phyloP scores from a whole-genome alignment of 2,113 vertebrate genomes.

The Helogale parvula region DNA sequence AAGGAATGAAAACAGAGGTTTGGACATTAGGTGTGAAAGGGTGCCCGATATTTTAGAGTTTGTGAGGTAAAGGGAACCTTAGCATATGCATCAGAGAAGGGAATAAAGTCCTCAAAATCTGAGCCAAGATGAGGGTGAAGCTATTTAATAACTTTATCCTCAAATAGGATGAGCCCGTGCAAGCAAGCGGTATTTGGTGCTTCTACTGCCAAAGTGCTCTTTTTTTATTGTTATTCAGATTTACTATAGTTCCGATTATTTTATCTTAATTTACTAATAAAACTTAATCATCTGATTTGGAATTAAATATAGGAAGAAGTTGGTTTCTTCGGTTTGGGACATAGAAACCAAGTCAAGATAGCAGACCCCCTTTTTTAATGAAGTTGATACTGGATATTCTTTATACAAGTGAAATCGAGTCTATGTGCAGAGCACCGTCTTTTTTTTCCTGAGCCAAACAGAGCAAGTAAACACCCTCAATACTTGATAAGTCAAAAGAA shows the following conservation, averaged over 20 bases:
- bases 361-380: background rate
- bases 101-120: background rate
- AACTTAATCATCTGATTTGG: background rate
- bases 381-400: constrained; percentile 2
- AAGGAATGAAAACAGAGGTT: background rate
- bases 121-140: constrained; percentile 1
- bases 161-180: background rate
- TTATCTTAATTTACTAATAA: background rate
- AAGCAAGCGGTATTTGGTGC: background rate
- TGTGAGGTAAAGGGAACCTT: constrained; percentile 19
- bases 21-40: background rate
- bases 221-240: background rate
- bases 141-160: constrained; percentile 22
- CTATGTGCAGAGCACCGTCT: background rate
- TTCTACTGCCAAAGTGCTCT: background rate
- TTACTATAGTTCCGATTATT: background rate
- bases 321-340: background rate
- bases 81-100: background rate
- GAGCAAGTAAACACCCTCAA: background rate
- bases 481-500: background rate
- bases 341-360: background rate
- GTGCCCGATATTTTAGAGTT: background rate
- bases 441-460: constrained; percentile 1
- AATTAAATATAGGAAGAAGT: background rate
- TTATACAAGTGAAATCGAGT: background rate